Conservation (phyloP, 2,113 vertebrate species). For the Baryphthengus martii region DNA sequence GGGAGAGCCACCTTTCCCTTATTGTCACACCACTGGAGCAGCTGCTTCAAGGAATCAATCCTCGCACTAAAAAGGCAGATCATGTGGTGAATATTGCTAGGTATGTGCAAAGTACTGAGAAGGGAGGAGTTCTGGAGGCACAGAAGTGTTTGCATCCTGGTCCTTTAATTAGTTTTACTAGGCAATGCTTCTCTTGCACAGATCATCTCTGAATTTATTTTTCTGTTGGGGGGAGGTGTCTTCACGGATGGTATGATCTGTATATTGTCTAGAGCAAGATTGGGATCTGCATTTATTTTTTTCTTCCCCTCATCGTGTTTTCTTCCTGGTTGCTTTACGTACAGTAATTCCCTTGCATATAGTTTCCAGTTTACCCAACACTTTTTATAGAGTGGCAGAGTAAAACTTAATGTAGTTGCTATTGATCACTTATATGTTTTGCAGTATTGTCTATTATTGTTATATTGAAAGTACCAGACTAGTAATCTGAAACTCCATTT, state of each 20-base stretch:
- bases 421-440: neutral
- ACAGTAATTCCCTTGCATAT: neutral
- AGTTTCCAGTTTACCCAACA: neutral
- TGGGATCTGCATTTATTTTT: neutral
- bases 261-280: neutral
- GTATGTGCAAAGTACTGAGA: constrained; percentile 58
- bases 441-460: neutral
- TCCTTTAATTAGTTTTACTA: neutral
- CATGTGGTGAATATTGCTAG: constrained; percentile 94
- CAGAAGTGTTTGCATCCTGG: neutral
- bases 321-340: neutral
- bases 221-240: neutral
- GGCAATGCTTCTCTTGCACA: neutral
- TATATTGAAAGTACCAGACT: neutral
- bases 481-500: neutral
- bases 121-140: neutral
- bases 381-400: neutral
- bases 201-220: neutral
- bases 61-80: constrained; percentile 90
- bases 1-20: constrained; percentile 91
- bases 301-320: neutral
- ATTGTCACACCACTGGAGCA: constrained; percentile 93
- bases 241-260: neutral
- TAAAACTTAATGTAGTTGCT: neutral
- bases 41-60: constrained; percentile 93